phyloP scores from a whole-genome alignment of 1,140 invertebrate genomes.

The Zaprionus africanus region DNA sequence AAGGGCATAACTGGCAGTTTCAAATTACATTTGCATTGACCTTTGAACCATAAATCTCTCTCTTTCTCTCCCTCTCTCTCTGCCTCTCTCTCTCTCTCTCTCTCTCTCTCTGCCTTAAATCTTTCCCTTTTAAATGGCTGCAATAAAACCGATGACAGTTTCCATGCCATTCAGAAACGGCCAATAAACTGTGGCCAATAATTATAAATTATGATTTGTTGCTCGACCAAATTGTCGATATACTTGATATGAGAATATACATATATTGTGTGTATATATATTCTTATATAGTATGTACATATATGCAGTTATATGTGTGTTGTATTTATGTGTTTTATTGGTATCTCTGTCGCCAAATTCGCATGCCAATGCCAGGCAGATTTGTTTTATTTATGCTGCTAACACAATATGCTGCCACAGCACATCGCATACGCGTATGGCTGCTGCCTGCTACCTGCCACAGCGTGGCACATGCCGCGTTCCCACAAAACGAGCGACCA shows the following conservation, averaged over 20 bases:
- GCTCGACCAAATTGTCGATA: constrained; percentile 1
- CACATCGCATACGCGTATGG: not conserved
- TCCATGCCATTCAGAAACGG: not conserved
- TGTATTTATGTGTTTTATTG: constrained; percentile 1
- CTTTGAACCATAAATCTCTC: not conserved
- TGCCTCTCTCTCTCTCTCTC: too few relatives aligned
- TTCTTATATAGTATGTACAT: not conserved
- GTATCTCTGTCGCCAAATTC: constrained; percentile 31
- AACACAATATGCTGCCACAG: constrained; percentile 50
- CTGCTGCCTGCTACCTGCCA: not conserved
- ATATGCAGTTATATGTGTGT: not conserved
- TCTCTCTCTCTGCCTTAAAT: too few relatives aligned
- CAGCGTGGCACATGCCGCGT: constrained; percentile 54
- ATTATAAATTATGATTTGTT: constrained; percentile 21
- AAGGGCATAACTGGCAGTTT: not conserved
- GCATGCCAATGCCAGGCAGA: constrained; percentile 44
- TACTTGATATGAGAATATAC: not conserved
- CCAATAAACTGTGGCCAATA: constrained; percentile 5
- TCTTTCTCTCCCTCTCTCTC: too few relatives aligned
- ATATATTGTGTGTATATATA: constrained; percentile 1
- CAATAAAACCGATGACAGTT: not conserved
- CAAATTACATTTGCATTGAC: not conserved
- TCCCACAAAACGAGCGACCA: constrained; percentile 50
- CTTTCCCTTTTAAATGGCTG: too few relatives aligned
- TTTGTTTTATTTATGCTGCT: constrained; percentile 58